These are phyloP conservation scores for Hermodice carunculata DNA, from an alignment of 2,888 invertebrate genomes.

Conservation along the genomic window DNA sequence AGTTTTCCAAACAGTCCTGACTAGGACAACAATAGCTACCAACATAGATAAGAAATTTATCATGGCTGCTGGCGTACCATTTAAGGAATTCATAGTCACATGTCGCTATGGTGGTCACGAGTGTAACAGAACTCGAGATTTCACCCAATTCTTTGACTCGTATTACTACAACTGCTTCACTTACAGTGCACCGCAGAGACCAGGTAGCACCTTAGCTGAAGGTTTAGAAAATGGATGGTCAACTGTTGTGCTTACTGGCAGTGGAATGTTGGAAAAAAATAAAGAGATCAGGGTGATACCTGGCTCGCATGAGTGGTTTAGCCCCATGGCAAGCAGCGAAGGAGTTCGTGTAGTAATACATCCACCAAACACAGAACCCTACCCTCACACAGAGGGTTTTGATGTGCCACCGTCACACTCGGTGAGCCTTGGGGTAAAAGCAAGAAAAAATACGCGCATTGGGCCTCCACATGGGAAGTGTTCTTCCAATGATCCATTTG, in stretches of 20 bases:
- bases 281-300: conserved; percentile 34
- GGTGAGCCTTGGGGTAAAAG: conserved; percentile 39
- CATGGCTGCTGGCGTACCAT: conserved; percentile 34
- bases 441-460: conserved; percentile 35
- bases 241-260: conserved; percentile 35
- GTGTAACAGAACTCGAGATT: conserved; percentile 31
- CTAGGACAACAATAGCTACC: conserved; percentile 35
- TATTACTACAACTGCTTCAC: conserved; percentile 44
- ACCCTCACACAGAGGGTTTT: conserved; percentile 42
- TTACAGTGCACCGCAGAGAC: conserved; percentile 29
- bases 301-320: conserved; percentile 39
- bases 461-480: conserved; percentile 39
- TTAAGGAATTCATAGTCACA: conserved; percentile 42
- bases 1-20: conserved; percentile 34
- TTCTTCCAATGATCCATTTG: conserved; percentile 30
- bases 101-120: conserved; percentile 35
- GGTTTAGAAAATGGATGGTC: conserved; percentile 42
- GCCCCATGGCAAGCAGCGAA: conserved; percentile 40
- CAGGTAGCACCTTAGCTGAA: conserved; percentile 32
- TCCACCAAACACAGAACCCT: conserved; percentile 35
- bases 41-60: conserved; percentile 28
- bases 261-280: conserved; percentile 41
- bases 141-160: conserved; percentile 38
- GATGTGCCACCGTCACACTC: conserved; percentile 41
- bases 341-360: conserved; percentile 41